Base-by-base conservation (phyloP, 2,113 vertebrate species). In the Castor canadensis region DNA sequence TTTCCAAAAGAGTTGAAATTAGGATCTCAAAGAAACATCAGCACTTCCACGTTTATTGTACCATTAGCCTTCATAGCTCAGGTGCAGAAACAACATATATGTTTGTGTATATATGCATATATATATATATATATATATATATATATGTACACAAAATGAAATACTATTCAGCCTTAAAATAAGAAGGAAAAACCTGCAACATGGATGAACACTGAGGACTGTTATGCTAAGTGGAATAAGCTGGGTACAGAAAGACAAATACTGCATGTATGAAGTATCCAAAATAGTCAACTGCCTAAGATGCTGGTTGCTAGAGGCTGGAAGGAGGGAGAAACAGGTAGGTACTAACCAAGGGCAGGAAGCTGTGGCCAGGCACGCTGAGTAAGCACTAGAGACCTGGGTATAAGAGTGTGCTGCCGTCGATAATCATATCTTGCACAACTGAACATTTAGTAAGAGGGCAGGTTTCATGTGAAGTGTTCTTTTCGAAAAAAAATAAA, bases 401-500 rank as follows among this genome's bases (percentile, higher is more conserved):
- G 15, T 17, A 35, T 30, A n/a, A 32, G 64, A 32, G 11, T 6
- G 45, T 16, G 9, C 43, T 40, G 1, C 5, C 35, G 12, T 19
- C 45, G 52, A 56, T 8, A 71, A 22, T 32, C 43, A 40, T 15
- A 30, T 2, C 30, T 15, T 38, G 2, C 35, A 73, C 38, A 8
- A 35, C 49, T 24, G 20, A 40, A 58, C 52, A 69, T 40, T 30
- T 35, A n/a, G 76, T 71, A 76, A 71, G 38, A 73, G 26, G 22
- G 71, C 26, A 49, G 62, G 60, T 13, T 9, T 58, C 83, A 52
- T 24, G 32, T 66, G 60, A 58, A 52, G 9, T 52, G n/a, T 82
- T 91, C 60, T 81, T 90, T 94, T 45, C 81, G 76, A 77, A 69
- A 62, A 60, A 75, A 94, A 89, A 72, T 71, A 32, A 54, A 58